Evolutionary conservation across 2,113 vertebrate species (phyloP).

Genomic region (Danio rerio): DNA sequence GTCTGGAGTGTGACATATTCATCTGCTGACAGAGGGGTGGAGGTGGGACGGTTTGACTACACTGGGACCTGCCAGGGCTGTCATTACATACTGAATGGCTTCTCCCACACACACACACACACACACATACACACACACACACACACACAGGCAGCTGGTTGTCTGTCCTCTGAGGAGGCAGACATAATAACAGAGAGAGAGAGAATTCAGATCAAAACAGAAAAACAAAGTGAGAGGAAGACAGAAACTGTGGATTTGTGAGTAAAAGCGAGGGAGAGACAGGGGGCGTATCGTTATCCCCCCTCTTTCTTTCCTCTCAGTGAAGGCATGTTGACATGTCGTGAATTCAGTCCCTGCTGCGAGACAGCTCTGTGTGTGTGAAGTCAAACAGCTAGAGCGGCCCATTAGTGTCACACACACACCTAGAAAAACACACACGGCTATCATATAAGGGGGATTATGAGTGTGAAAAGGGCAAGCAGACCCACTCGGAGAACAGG

Average conservation of each 20-base stretch:
- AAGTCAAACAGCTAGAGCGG: conserved; percentile 71
- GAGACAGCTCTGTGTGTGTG: conserved; percentile 68
- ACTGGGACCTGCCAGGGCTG: conserved; percentile 42
- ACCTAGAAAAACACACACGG: conserved; percentile 62
- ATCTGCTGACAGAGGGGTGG: conserved; percentile 37
- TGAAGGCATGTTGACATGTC: conserved; percentile 66
- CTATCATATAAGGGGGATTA: conserved; percentile 39
- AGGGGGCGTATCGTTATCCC: neutral
- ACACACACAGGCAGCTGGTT: conserved; percentile 38
- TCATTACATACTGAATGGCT: conserved; percentile 42
- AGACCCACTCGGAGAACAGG: conserved; percentile 48
- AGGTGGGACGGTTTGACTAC: conserved; percentile 28
- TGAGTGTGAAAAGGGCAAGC: conserved; percentile 52
- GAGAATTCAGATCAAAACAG: conserved; percentile 46
- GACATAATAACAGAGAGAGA: conserved; percentile 33
- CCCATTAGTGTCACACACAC: conserved; percentile 74
- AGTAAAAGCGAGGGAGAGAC: conserved; percentile 41
- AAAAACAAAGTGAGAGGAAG: conserved; percentile 42
- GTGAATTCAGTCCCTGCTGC: conserved; percentile 74
- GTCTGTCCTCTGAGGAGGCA: conserved; percentile 24
- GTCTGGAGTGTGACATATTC: conserved; percentile 45
- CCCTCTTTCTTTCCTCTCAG: conserved; percentile 23
- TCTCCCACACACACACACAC: conserved; percentile 39
- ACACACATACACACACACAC: conserved; percentile 44
- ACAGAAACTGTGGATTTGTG: conserved; percentile 62